Evolutionary conservation across 1,140 invertebrate genomes (phyloP).

Genomic region (Ceratosolen fusciceps): DNA sequence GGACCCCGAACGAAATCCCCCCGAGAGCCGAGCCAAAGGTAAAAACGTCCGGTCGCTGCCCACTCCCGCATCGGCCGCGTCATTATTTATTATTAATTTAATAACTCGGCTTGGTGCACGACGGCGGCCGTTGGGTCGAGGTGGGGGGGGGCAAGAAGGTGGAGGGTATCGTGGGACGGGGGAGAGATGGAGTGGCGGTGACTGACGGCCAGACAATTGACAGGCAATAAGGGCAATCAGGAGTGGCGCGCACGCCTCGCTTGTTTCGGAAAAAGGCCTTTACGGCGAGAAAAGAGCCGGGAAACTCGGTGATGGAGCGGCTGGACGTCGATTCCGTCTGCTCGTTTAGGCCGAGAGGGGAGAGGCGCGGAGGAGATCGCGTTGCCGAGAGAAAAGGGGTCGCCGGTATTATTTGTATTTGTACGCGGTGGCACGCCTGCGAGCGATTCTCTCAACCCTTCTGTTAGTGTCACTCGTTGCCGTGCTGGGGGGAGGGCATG

Average conservation of each 20-base stretch:
- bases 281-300: constrained; percentile 6
- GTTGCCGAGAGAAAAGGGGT: constrained; percentile 40
- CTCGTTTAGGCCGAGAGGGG: constrained; percentile 42
- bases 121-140: constrained; percentile 18
- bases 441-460: constrained; percentile 67
- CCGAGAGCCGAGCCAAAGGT: constrained; percentile 61
- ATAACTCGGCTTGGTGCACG: constrained; percentile 67
- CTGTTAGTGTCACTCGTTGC: constrained; percentile 68
- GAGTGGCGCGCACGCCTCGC: constrained; percentile 53
- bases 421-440: constrained; percentile 26
- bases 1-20: constrained; percentile 52
- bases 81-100: constrained; percentile 69
- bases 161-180: too few relatives aligned
- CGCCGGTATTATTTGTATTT: not conserved
- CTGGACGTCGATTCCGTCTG: too few relatives aligned
- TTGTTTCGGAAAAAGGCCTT: constrained; percentile 58
- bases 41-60: constrained; percentile 46
- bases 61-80: constrained; percentile 9
- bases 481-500: too few relatives aligned
- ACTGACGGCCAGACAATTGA: constrained; percentile 69
- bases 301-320: not conserved
- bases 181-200: too few relatives aligned
- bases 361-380: not conserved
- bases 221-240: constrained; percentile 71
- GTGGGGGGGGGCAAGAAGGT: too few relatives aligned